phyloP scores from a whole-genome alignment of 37 sponge, comb jelly and placozoan species.

The Ephydatia muelleri region DNA sequence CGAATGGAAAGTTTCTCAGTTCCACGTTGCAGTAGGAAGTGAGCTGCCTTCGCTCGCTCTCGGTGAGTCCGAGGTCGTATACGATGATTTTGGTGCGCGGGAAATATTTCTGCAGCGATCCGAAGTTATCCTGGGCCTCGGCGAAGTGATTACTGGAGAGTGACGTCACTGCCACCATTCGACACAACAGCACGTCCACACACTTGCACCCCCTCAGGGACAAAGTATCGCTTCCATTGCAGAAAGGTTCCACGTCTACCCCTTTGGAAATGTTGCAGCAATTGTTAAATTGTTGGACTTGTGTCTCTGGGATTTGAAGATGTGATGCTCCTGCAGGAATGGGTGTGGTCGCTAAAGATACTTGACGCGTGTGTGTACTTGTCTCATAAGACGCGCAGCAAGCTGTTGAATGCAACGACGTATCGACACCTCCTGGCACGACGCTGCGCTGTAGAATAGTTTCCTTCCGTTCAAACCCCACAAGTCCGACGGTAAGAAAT shows the following conservation, averaged over 20 bases:
- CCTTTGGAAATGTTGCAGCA: no score
- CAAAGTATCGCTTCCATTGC: not conserved
- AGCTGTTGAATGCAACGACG: no score
- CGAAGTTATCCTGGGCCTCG: constrained; percentile 8
- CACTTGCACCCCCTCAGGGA: not conserved
- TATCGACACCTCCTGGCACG: no score
- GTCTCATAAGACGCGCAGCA: no score
- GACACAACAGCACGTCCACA: constrained; percentile 21
- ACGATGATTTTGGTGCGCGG: constrained; percentile 16
- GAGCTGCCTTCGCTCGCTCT: not conserved
- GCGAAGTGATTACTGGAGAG: constrained; percentile 3
- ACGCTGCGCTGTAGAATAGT: no score
- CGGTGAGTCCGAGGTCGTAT: constrained; percentile 17
- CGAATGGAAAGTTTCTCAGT: constrained; percentile 18
- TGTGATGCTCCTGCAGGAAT: no score
- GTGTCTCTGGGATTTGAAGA: no score
- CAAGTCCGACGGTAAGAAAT: no score
- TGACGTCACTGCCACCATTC: constrained; percentile 18
- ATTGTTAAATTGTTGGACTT: no score
- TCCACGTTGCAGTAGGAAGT: constrained; percentile 7
- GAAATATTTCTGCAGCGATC: not conserved
- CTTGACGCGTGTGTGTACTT: no score
- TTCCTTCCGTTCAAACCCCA: no score
- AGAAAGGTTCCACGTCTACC: not conserved
- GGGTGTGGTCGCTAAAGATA: no score